Evolutionary conservation across 2,888 invertebrate genomes (phyloP).

Genomic region (Cerceris rybyensis): DNA sequence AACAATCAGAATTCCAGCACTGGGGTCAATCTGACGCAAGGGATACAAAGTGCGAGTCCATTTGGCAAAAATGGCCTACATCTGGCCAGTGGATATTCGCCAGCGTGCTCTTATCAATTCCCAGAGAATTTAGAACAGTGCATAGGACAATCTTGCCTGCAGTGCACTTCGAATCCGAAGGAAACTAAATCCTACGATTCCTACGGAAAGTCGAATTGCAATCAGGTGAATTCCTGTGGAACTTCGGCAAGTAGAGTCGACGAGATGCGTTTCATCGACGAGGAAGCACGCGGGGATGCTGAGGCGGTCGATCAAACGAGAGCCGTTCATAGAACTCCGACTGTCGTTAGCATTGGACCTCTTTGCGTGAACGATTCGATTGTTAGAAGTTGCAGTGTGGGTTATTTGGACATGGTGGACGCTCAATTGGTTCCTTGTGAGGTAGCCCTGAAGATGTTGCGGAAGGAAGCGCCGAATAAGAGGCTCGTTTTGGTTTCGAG

Average conservation of each 20-base stretch:
- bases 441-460: slow-evolving; percentile 87
- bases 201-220: slow-evolving; percentile 66
- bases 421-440: slow-evolving; percentile 89
- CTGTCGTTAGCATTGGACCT: slow-evolving; percentile 87
- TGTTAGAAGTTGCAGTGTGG: slow-evolving; percentile 93
- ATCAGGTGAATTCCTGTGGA: slow-evolving; percentile 31
- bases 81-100: slow-evolving; percentile 67
- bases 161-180: slow-evolving; percentile 69
- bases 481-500: slow-evolving; percentile 89
- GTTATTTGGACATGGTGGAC: slow-evolving; percentile 92
- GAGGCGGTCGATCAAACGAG: slow-evolving; percentile 59
- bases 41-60: slow-evolving; percentile 27
- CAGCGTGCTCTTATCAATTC: slow-evolving; percentile 74
- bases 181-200: slow-evolving; percentile 61
- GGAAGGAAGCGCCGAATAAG: slow-evolving; percentile 89
- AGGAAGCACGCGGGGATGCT: slow-evolving; percentile 82
- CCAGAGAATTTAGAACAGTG: slow-evolving; percentile 71
- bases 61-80: slow-evolving; percentile 62
- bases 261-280: slow-evolving; percentile 88
- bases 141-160: slow-evolving; percentile 56
- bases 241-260: slow-evolving; percentile 81
- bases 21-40: slow-evolving; percentile 23
- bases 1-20: slow-evolving; percentile 64
- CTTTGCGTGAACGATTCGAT: slow-evolving; percentile 86
- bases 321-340: slow-evolving; percentile 82